A percentile compares a stretch with the other conserved stretches of the same genome.
Conservation (phyloP, 2,113 vertebrate genomes). For the Orcinus orca region DNA sequence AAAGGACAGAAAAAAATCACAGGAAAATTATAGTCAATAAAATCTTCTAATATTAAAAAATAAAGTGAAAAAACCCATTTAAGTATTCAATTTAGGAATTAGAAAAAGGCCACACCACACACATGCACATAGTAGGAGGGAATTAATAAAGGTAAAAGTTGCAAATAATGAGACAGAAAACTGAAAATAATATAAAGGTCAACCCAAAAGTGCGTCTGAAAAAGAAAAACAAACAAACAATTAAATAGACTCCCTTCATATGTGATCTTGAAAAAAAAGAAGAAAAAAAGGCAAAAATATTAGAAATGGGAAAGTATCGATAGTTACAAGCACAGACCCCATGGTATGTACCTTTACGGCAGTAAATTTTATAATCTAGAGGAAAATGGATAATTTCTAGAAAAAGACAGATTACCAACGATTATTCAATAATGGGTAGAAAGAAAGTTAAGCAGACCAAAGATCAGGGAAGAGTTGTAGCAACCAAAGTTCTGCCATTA, state of each 20-base stretch:
- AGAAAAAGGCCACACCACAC: neutral
- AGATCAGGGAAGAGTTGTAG: neutral
- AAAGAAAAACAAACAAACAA: neutral
- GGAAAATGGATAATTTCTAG: neutral
- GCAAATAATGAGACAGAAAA: constrained; percentile 6
- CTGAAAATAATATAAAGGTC: neutral
- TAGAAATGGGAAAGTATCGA: neutral
- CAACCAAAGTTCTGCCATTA: neutral
- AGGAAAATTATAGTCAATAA: neutral
- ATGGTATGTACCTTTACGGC: neutral
- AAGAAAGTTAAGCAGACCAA: neutral
- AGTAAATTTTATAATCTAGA: neutral
- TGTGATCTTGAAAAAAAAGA: neutral
- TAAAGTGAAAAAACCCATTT: neutral
- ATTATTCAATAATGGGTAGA: neutral
- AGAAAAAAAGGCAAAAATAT: neutral
- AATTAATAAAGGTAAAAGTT: neutral
- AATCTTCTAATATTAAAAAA: neutral
- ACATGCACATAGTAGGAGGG: neutral
- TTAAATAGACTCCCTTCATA: neutral
- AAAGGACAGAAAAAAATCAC: neutral
- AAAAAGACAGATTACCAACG: neutral
- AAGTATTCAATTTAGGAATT: neutral
- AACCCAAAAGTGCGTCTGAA: neutral
- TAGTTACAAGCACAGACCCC: neutral